Conservation (phyloP, 2,113 vertebrate species). For the Pteruthius melanotis region DNA sequence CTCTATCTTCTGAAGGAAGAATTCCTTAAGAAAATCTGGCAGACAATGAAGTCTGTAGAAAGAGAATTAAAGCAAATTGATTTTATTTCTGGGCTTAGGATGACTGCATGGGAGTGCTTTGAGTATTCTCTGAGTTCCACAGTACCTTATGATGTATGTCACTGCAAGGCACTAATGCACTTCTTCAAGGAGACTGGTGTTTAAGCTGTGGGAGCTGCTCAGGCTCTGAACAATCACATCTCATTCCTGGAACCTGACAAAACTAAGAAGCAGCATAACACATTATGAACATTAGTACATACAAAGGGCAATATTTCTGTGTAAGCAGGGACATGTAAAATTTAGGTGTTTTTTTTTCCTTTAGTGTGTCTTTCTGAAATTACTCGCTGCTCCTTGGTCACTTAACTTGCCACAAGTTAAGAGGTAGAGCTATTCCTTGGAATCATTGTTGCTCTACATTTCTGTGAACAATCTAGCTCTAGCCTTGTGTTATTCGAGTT, state of each 20-base stretch:
- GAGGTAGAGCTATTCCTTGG: background rate
- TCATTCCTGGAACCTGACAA: background rate
- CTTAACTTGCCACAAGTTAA: background rate
- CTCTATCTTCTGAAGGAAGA: background rate
- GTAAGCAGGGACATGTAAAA: background rate
- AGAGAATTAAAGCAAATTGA: background rate
- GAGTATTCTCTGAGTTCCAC: background rate
- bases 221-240: background rate
- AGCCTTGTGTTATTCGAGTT: background rate
- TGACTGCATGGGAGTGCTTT: background rate
- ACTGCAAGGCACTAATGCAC: background rate
- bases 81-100: background rate
- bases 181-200: background rate
- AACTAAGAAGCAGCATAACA: background rate
- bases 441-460: background rate
- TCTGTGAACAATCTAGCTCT: background rate
- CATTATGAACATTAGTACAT: background rate
- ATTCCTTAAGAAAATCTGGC: background rate
- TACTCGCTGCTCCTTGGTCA: background rate
- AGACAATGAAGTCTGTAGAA: background rate
- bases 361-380: background rate
- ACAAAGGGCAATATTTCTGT: background rate
- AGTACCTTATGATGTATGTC: background rate
- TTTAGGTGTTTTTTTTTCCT: fast-evolving
- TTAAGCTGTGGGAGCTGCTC: background rate